Evolutionary conservation across 2,888 invertebrate species (phyloP).

Genomic region (Congeria kusceri): DNA sequence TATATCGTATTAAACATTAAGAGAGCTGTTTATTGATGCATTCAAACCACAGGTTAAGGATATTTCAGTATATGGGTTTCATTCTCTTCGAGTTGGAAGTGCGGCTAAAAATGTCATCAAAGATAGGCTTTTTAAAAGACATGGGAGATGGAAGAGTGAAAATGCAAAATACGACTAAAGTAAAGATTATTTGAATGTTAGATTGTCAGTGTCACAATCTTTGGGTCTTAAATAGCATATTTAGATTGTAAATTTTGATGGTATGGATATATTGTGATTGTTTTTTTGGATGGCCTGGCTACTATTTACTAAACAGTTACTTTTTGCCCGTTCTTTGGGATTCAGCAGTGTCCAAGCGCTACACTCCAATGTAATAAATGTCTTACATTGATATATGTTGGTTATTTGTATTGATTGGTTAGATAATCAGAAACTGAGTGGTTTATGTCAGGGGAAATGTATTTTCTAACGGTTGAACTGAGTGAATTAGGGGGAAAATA

Average conservation of each 20-base stretch:
- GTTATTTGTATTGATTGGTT: not conserved
- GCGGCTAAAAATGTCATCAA: slow-evolving; percentile 18
- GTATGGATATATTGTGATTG: not conserved
- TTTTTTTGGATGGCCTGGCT: not conserved
- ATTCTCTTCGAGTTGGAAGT: slow-evolving; percentile 21
- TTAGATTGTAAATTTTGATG: not conserved
- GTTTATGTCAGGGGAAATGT: not conserved
- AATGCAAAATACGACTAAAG: too few species aligned
- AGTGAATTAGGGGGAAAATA: too few species aligned
- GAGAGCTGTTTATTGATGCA: slow-evolving; percentile 21
- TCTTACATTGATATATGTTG: not conserved
- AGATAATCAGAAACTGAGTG: not conserved
- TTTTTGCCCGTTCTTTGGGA: not conserved
- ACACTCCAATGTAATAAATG: not conserved
- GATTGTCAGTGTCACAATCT: not conserved
- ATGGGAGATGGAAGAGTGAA: slow-evolving; percentile 34
- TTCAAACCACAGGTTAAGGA: slow-evolving; percentile 21
- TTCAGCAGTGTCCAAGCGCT: not conserved
- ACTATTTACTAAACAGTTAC: not conserved
- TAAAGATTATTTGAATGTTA: not conserved
- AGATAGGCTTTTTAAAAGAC: slow-evolving; percentile 27
- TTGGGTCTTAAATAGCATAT: not conserved
- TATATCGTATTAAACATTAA: too few species aligned
- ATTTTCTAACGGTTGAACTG: not conserved
- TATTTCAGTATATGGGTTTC: slow-evolving; percentile 17